Percentiles rank a stretch among this genome's conserved stretches.
Evolutionary conservation across 2,797 vertebrate species (phyloP).

Genomic region (Micrastur ruficollis): DNA sequence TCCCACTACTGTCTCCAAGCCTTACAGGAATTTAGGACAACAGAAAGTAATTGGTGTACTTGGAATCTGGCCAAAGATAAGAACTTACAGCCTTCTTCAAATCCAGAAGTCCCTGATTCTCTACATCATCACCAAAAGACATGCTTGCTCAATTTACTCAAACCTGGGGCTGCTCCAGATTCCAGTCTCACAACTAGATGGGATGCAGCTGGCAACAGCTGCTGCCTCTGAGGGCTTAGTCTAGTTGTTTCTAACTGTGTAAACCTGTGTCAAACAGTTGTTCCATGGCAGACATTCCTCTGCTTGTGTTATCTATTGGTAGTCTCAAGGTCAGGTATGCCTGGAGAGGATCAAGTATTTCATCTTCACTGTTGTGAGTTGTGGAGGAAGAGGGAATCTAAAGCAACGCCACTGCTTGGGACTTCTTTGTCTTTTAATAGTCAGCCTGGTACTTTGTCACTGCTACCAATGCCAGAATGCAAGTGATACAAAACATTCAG

Average conservation of each 20-base stretch:
- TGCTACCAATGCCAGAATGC: not conserved
- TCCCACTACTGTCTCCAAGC: not conserved
- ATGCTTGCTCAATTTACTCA: not conserved
- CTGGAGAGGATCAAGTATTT: not conserved
- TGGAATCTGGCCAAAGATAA: constrained; percentile 18
- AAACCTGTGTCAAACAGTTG: not conserved
- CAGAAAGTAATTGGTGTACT: not conserved
- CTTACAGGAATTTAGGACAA: not conserved
- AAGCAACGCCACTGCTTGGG: not conserved
- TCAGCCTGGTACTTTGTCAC: not conserved
- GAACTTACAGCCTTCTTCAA: not conserved
- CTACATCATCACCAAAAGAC: not conserved
- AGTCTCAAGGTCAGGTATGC: not conserved
- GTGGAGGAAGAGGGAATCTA: not conserved
- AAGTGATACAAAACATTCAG: not conserved
- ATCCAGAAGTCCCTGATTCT: not conserved
- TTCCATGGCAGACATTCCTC: not conserved
- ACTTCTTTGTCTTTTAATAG: not conserved
- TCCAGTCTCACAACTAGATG: constrained; percentile 3
- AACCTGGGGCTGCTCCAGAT: not conserved
- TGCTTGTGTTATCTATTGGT: not conserved
- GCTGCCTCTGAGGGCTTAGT: not conserved
- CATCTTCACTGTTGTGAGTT: not conserved
- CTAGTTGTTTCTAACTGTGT: not conserved
- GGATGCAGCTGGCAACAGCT: constrained; percentile 16